Conservation (phyloP, 2,888 invertebrate species). For the Drosophila pseudotalamancana region DNA sequence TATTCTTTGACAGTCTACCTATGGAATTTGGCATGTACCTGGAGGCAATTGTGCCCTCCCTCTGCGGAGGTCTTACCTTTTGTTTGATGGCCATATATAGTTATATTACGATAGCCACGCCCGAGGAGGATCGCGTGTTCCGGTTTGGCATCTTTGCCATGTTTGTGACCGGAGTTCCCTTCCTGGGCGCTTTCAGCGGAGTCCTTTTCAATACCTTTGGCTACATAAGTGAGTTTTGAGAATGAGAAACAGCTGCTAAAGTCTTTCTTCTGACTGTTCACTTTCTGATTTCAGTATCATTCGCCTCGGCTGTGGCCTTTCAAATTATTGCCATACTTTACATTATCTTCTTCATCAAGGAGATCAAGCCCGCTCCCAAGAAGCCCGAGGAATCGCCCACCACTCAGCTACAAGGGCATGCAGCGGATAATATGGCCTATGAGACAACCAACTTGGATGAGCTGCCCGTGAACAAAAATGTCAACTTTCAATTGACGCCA, state of each 20-base stretch:
- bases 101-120: conserved; percentile 83
- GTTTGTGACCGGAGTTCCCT: conserved; percentile 81
- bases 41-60: conserved; percentile 82
- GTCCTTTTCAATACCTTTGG: conserved; percentile 78
- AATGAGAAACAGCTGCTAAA: too few species aligned
- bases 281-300: conserved; percentile 72
- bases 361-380: conserved; percentile 60
- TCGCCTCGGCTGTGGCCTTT: conserved; percentile 79
- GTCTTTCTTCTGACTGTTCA: not conserved
- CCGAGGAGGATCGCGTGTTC: conserved; percentile 83
- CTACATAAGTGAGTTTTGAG: conserved; percentile 76
- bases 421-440: conserved; percentile 75
- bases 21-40: conserved; percentile 83
- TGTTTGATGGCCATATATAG: conserved; percentile 84
- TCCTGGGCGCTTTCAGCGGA: conserved; percentile 83
- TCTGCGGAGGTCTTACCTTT: conserved; percentile 83
- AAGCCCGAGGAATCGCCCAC: conserved; percentile 37
- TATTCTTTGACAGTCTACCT: conserved; percentile 82
- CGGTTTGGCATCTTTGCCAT: conserved; percentile 84
- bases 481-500: conserved; percentile 75
- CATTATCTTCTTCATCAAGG: conserved; percentile 81
- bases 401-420: conserved; percentile 50
- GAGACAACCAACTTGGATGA: conserved; percentile 71
- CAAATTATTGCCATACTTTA: conserved; percentile 82
- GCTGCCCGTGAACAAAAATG: conserved; percentile 68